Evolutionary conservation across 2,113 vertebrate genomes (phyloP), one percentile per base, ranked within the genome.

Genomic region (Hippocampus abdominalis): DNA sequence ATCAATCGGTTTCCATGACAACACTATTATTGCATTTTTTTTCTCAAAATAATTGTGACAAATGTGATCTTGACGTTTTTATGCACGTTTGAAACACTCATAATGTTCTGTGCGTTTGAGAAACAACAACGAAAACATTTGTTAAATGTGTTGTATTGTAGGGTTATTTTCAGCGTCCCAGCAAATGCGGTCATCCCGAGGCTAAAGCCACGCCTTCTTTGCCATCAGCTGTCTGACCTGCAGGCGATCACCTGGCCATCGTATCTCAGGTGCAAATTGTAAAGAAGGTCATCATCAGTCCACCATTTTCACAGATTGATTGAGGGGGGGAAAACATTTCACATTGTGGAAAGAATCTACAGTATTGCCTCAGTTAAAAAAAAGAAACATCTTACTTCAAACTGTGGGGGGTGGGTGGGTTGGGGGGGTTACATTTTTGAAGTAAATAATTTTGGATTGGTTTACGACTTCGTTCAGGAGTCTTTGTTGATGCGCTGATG

Each of bases 181-280:
- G 53, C 27, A 40, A 62, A 62, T 3, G 32, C 21, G 25, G 25
- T 54, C 15, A 39, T 29, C 69, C 65, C 54, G 9, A 69, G 62
- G 71, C 27, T 18, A 25, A 56, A 36, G 60, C 27, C 53, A 27
- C 11, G 8, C 67, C 48, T 63, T 53, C 67, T 65, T 53, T 13
- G n/a, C 54, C 54, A 3, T 70, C 66, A 64, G 32, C 63, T 73
- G 63, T 73, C 44, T 3, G 29, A 40, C 76, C 73, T 65, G 53
- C 70, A 78, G 80, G 67, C 64, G 39, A 49, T 80, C 68, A 79
- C 74, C 77, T 79, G 73, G 76, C 32, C 39, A 40, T 49, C 63
- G 3, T 51, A n/a, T n/a, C 56, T 71, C 8, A 51, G 68, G 54
- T 65, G 57, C 36, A 46, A 66, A 65, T 64, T 13, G 32, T 72